phyloP scores from a whole-genome alignment of 2,113 vertebrate species.

The Rutilus rutilus region DNA sequence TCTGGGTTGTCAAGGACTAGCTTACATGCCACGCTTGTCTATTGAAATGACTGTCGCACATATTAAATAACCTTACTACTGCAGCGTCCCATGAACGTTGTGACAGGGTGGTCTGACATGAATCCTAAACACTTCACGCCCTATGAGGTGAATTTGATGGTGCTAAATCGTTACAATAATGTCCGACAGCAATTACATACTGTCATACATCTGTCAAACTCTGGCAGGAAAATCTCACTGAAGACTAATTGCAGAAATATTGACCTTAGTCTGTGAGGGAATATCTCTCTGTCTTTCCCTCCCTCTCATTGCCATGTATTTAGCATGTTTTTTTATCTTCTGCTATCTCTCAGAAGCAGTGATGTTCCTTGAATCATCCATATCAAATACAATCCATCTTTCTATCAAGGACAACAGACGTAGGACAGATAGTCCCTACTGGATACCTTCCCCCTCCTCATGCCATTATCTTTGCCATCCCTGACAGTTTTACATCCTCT shows the following conservation, averaged over 20 bases:
- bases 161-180: slow-evolving; percentile 10
- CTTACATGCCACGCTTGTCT: slow-evolving; percentile 30
- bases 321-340: slow-evolving; percentile 2
- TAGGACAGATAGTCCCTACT: background rate
- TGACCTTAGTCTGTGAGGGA: background rate
- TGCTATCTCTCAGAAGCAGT: slow-evolving; percentile 12
- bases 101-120: slow-evolving; percentile 17
- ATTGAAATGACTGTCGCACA: slow-evolving; percentile 31
- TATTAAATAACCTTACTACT: slow-evolving; percentile 26
- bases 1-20: slow-evolving; percentile 21
- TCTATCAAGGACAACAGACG: slow-evolving; percentile 37
- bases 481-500: slow-evolving; percentile 16
- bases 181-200: slow-evolving; percentile 21
- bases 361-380: slow-evolving; percentile 20
- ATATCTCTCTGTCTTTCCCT: slow-evolving; percentile 13
- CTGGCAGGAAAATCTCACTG: background rate
- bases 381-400: slow-evolving; percentile 38
- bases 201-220: slow-evolving; percentile 2
- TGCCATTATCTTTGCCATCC: slow-evolving; percentile 29
- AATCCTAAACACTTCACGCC: slow-evolving; percentile 12
- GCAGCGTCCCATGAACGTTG: background rate
- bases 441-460: background rate
- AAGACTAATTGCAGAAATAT: slow-evolving; percentile 20
- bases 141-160: slow-evolving; percentile 14
- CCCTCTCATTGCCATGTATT: slow-evolving; percentile 11